These are phyloP conservation scores for Sphaerodactylus townsendi DNA, from an alignment of 2,113 vertebrate species.

Conservation along the genomic window DNA sequence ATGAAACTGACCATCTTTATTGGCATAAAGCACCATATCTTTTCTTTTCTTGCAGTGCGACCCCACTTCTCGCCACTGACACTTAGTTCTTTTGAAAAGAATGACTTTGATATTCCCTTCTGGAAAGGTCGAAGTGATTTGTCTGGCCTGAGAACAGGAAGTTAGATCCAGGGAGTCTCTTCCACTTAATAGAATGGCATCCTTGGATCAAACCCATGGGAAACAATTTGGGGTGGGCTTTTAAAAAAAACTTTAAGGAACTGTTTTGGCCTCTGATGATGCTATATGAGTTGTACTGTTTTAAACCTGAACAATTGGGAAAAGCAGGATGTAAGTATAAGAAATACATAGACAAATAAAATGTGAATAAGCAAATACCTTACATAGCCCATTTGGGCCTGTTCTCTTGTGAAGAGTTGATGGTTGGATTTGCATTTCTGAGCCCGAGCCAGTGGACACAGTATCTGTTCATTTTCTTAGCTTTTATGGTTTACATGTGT, in stretches of 20 bases:
- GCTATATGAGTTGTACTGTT: too few species aligned
- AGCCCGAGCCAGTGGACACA: slow-evolving; percentile 75
- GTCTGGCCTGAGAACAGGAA: neutral
- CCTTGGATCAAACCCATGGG: too few species aligned
- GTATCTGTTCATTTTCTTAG: slow-evolving; percentile 71
- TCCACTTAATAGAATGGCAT: too few species aligned
- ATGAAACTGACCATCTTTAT: neutral
- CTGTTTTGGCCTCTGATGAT: too few species aligned
- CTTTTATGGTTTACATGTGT: slow-evolving; percentile 66
- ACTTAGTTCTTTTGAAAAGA: neutral
- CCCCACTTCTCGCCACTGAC: neutral
- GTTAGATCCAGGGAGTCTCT: too few species aligned
- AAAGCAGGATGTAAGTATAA: neutral
- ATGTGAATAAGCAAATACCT: neutral
- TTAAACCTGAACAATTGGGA: too few species aligned
- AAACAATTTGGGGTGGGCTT: too few species aligned
- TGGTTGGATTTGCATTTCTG: slow-evolving; percentile 73
- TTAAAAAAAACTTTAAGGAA: too few species aligned
- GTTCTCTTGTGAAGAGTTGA: slow-evolving; percentile 60
- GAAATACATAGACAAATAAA: too few species aligned
- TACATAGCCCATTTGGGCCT: neutral
- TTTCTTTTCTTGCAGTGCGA: neutral
- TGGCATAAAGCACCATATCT: neutral
- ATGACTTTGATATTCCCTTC: neutral
- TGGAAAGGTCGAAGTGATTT: neutral